These are phyloP conservation scores for Diadumene lineata DNA, from an alignment of 92 coral and sea anemone species.

Conservation along the genomic window DNA sequence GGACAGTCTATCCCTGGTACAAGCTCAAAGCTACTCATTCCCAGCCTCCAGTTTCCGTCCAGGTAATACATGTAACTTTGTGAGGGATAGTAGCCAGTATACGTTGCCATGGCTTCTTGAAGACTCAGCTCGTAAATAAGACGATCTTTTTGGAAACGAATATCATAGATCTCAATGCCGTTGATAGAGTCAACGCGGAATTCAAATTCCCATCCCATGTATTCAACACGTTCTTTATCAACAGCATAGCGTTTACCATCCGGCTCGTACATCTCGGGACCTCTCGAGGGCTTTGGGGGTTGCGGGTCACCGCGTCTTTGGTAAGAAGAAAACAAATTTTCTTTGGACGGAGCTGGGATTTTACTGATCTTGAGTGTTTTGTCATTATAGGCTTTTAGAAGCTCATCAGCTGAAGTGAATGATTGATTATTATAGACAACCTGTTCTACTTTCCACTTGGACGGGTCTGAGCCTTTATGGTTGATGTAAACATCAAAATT, in stretches of 20 bases:
- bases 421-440: constrained; percentile 46
- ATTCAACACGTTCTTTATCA: constrained; percentile 70
- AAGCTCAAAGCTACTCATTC: constrained; percentile 67
- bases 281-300: constrained; percentile 72
- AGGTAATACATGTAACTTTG: constrained; percentile 60
- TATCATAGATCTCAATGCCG: constrained; percentile 80
- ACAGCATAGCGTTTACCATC: constrained; percentile 90
- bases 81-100: constrained; percentile 71
- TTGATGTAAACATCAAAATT: constrained; percentile 52
- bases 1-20: constrained; percentile 83
- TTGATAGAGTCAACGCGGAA: constrained; percentile 77
- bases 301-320: constrained; percentile 61
- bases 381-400: constrained; percentile 41
- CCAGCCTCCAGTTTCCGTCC: constrained; percentile 76
- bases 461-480: constrained; percentile 46
- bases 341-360: constrained; percentile 46
- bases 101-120: constrained; percentile 84
- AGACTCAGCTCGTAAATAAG: constrained; percentile 77
- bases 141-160: constrained; percentile 64
- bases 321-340: constrained; percentile 44
- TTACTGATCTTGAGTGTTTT: constrained; percentile 24
- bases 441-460: constrained; percentile 58
- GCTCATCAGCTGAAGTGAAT: constrained; percentile 47
- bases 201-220: constrained; percentile 95
- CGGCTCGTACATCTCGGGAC: constrained; percentile 74